These are phyloP conservation scores for Cirrhinus mrigala DNA, from an alignment of 2,797 vertebrate genomes.

Conservation along the genomic window DNA sequence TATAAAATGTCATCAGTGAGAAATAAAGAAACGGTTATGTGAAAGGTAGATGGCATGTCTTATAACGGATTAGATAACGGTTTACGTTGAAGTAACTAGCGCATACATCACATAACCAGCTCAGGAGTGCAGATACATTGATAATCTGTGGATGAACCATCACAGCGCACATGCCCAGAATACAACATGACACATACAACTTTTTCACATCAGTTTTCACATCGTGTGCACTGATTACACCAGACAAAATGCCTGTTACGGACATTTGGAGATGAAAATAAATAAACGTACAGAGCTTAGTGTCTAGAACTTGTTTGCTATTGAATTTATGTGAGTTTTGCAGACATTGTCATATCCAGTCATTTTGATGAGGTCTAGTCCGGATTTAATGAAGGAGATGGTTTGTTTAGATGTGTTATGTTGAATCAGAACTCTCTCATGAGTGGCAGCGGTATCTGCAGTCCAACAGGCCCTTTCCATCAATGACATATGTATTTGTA, in stretches of 20 bases:
- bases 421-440: background rate
- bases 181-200: slow-evolving; percentile 31
- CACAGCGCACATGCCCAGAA: slow-evolving; percentile 28
- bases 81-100: background rate
- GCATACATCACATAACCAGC: background rate
- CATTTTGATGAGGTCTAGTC: background rate
- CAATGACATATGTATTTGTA: background rate
- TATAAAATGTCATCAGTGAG: background rate
- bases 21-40: background rate
- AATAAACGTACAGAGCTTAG: background rate
- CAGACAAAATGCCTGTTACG: background rate
- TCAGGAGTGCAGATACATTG: slow-evolving; percentile 10
- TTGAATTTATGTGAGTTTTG: background rate
- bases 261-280: background rate
- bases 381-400: background rate
- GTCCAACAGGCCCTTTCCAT: slow-evolving; percentile 2
- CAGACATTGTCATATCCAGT: background rate
- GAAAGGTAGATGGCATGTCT: background rate
- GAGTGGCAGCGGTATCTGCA: background rate
- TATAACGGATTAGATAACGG: slow-evolving; percentile 6
- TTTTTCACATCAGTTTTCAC: slow-evolving; percentile 24
- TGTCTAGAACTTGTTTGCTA: background rate
- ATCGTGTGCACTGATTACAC: background rate
- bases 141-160: slow-evolving; percentile 34
- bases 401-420: background rate